phyloP scores from a whole-genome alignment of 2,113 vertebrate genomes.

The Gracilinanus agilis region DNA sequence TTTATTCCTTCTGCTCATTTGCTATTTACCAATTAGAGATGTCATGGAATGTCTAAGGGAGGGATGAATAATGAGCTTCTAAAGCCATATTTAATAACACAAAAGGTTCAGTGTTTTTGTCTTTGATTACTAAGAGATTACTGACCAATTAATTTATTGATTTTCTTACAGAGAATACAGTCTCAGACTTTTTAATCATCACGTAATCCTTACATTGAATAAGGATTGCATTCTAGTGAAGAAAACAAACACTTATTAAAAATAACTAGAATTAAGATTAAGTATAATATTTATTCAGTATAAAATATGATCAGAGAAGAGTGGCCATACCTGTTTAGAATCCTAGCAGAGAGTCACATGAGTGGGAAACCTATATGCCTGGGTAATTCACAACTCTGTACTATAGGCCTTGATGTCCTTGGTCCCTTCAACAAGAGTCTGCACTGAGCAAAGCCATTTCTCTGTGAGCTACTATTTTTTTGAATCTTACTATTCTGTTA shows the following conservation, averaged over 20 bases:
- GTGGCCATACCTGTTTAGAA: neutral
- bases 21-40: no score
- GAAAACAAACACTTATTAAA: neutral
- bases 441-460: neutral
- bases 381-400: neutral
- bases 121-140: no score
- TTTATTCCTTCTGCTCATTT: no score
- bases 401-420: neutral
- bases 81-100: no score
- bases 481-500: neutral
- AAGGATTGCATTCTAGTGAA: neutral
- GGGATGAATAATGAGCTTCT: no score
- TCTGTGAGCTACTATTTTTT: neutral
- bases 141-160: no score
- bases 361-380: neutral
- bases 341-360: neutral
- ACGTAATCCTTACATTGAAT: neutral
- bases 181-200: no score
- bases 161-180: no score
- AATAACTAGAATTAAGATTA: neutral
- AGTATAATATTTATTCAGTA: neutral
- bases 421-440: neutral
- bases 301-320: neutral
- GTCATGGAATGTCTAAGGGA: no score
- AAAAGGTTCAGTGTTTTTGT: no score